Evolutionary conservation across 2,113 vertebrate species (phyloP).

Genomic region (Leucopternis melanops): DNA sequence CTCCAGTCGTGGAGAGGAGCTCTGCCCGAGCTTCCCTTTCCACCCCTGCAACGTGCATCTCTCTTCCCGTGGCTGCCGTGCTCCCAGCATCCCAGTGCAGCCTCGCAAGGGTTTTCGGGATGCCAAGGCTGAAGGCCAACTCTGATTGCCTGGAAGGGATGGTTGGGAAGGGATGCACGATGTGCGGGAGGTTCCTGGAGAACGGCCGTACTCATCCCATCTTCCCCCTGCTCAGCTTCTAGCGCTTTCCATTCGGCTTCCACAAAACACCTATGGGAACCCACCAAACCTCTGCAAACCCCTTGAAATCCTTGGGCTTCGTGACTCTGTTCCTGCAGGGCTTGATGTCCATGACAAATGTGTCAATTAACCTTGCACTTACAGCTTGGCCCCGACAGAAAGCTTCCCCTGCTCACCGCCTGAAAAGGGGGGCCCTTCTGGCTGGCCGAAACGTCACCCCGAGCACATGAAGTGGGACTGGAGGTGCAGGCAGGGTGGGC

Average conservation of each 20-base stretch:
- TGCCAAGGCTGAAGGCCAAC: not conserved
- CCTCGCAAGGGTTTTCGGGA: not conserved
- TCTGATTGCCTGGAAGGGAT: not conserved
- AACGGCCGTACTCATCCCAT: not conserved
- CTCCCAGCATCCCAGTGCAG: not conserved
- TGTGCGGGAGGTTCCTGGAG: fast-evolving
- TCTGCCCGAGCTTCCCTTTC: not conserved
- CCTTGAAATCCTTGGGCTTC: not conserved
- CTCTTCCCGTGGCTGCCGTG: not conserved
- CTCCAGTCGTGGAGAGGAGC: not conserved
- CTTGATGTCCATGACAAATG: not conserved
- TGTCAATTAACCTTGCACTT: not conserved
- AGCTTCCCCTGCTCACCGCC: not conserved
- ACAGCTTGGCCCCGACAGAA: fast-evolving
- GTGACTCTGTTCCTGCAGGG: not conserved
- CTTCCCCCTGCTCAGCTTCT: not conserved
- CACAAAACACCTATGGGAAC: not conserved
- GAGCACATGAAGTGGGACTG: fast-evolving
- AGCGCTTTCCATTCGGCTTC: not conserved
- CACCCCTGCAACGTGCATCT: not conserved
- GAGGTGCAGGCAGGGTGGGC: not conserved
- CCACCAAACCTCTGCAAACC: not conserved
- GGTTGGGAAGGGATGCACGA: not conserved
- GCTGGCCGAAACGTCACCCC: not conserved
- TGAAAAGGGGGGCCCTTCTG: fast-evolving